These are phyloP conservation scores for Caenorhabditis virilis DNA, from an alignment of 2,888 invertebrate genomes.

Conservation along the genomic window DNA sequence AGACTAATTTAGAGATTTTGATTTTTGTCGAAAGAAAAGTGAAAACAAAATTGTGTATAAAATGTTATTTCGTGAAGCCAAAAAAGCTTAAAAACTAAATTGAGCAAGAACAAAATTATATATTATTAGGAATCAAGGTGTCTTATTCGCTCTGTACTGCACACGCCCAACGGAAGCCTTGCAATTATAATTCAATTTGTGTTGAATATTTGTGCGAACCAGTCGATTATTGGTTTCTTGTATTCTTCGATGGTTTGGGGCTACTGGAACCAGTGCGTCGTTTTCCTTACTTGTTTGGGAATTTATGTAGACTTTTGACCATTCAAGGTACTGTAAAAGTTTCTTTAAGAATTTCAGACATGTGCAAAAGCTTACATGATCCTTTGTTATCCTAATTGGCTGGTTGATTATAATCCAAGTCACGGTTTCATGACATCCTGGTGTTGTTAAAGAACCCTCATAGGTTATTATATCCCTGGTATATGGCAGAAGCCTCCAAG, in stretches of 20 bases:
- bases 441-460: constrained; percentile 88
- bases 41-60: too few relatives aligned
- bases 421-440: constrained; percentile 73
- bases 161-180: constrained; percentile 28
- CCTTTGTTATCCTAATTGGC: constrained; percentile 91
- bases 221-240: constrained; percentile 90
- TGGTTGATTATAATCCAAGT: constrained; percentile 98
- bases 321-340: constrained; percentile 46
- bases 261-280: constrained; percentile 72
- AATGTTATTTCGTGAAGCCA: too few relatives aligned
- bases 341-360: neutral
- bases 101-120: neutral
- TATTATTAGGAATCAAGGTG: neutral
- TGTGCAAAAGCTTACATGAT: too few relatives aligned
- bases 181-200: constrained; percentile 71
- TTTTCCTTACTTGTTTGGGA: constrained; percentile 38
- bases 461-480: constrained; percentile 56
- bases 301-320: constrained; percentile 49
- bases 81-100: too few relatives aligned
- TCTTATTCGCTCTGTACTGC: constrained; percentile 22
- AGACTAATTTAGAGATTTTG: too few relatives aligned
- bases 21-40: too few relatives aligned
- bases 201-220: constrained; percentile 93
- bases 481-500: constrained; percentile 55
- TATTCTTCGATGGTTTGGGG: constrained; percentile 90